Evolutionary conservation across 2,888 invertebrate species (phyloP).

Genomic region (Heliconius ethilla): DNA sequence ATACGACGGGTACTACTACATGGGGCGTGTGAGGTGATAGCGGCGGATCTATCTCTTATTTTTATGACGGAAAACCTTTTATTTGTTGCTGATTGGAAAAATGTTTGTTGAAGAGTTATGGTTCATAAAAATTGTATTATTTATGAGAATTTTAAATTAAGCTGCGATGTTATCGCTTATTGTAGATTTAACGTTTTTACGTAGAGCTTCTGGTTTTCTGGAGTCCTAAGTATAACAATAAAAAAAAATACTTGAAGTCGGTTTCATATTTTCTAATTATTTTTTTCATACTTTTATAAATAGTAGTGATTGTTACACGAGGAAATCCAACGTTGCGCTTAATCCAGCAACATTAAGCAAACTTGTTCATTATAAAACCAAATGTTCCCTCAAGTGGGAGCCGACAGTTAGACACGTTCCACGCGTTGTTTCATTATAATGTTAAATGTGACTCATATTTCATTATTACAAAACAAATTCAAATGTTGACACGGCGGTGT

Average conservation of each 20-base stretch:
- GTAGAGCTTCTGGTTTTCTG: too few relatives aligned
- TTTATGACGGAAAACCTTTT: conserved; percentile 29
- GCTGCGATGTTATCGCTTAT: neutral
- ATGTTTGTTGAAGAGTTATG: conserved; percentile 22
- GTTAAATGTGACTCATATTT: neutral
- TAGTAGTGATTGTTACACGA: neutral
- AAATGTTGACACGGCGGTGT: too few relatives aligned
- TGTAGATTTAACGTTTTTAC: neutral
- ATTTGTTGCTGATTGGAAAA: conserved; percentile 29
- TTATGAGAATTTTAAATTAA: conserved; percentile 13
- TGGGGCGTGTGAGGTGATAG: conserved; percentile 40
- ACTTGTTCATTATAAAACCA: conserved; percentile 8
- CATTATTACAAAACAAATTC: too few relatives aligned
- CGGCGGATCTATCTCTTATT: conserved; percentile 25
- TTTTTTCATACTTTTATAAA: neutral
- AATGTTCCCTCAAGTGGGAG: neutral
- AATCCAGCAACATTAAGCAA: neutral
- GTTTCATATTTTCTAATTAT: too few relatives aligned
- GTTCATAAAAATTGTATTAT: conserved; percentile 11
- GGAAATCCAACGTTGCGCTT: neutral
- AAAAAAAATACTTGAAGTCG: too few relatives aligned
- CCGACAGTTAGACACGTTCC: conserved; percentile 8
- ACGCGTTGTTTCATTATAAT: neutral
- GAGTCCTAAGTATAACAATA: too few relatives aligned
- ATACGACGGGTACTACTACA: conserved; percentile 33